A percentile compares a stretch with the other conserved stretches of the same genome.
These are phyloP conservation scores for Pipistrellus kuhlii DNA, from an alignment of 2,797 vertebrate species.

Conservation along the genomic window DNA sequence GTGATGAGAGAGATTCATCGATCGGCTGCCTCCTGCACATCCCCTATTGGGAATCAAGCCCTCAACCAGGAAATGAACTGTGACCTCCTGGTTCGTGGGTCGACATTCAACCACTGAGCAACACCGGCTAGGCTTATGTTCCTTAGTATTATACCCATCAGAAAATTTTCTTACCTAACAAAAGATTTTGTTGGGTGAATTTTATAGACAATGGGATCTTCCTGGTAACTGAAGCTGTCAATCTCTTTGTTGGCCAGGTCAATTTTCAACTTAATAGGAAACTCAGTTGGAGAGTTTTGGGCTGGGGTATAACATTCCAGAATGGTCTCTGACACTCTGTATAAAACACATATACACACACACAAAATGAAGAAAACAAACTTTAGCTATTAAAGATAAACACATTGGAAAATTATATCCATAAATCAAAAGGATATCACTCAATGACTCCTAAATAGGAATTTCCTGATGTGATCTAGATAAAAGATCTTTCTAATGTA, in stretches of 20 bases:
- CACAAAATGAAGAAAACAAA: background rate
- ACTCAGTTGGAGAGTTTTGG: constrained; percentile 87
- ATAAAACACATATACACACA: background rate
- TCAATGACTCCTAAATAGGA: background rate
- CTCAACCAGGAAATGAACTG: too few relatives aligned
- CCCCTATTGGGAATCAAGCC: too few relatives aligned
- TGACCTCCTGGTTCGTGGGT: too few relatives aligned
- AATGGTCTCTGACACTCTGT: constrained; percentile 87
- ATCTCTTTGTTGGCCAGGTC: constrained; percentile 90
- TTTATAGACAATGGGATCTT: constrained; percentile 93
- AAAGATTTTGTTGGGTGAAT: constrained; percentile 96
- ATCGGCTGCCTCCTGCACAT: too few relatives aligned
- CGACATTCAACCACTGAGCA: too few relatives aligned
- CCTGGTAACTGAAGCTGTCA: constrained; percentile 92
- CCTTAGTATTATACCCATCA: constrained; percentile 53
- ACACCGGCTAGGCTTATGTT: constrained; percentile 17
- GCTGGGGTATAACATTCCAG: constrained; percentile 94
- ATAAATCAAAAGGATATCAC: constrained; percentile 45
- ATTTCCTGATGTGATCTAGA: constrained; percentile 42
- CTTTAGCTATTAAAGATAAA: constrained; percentile 51
- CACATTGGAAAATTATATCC: background rate
- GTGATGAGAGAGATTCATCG: too few relatives aligned
- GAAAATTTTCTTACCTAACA: constrained; percentile 91
- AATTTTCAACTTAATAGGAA: constrained; percentile 91
- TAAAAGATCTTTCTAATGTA: background rate